These are phyloP conservation scores for Grallaria varia DNA, from an alignment of 2,113 vertebrate genomes.

Conservation along the genomic window DNA sequence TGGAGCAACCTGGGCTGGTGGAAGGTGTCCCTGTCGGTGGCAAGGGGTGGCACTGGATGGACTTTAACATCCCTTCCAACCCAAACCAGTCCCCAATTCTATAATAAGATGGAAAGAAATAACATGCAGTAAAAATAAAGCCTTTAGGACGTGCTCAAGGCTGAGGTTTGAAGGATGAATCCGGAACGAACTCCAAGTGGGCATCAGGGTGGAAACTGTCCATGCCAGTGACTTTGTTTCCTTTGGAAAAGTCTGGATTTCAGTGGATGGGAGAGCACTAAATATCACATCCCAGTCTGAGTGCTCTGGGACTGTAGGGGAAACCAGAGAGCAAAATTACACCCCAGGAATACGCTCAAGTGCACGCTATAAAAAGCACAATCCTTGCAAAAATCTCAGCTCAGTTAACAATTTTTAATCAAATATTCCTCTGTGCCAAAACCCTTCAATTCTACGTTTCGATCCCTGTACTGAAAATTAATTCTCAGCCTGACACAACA, in stretches of 20 bases:
- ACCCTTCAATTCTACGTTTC: not conserved
- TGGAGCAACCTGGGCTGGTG: not conserved
- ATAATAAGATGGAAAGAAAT: not conserved
- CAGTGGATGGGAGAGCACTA: not conserved
- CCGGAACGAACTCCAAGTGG: not conserved
- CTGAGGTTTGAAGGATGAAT: not conserved
- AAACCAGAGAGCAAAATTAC: not conserved
- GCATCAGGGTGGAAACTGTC: not conserved
- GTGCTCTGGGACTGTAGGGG: not conserved
- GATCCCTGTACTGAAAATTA: not conserved
- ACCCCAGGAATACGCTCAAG: not conserved
- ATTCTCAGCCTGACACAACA: not conserved
- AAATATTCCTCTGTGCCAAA: not conserved
- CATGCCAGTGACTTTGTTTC: not conserved
- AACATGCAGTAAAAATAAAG: not conserved
- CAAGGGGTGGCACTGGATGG: not conserved
- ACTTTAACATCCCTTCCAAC: not conserved
- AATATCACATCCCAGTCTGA: accelerated
- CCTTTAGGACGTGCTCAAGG: not conserved
- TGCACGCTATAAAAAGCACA: not conserved
- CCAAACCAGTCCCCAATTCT: not conserved
- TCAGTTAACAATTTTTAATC: not conserved
- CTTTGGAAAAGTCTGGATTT: not conserved
- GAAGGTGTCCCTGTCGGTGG: not conserved
- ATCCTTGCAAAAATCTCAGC: not conserved